phyloP scores from a whole-genome alignment of 2,113 vertebrate genomes.

The Nettapus auritus region DNA sequence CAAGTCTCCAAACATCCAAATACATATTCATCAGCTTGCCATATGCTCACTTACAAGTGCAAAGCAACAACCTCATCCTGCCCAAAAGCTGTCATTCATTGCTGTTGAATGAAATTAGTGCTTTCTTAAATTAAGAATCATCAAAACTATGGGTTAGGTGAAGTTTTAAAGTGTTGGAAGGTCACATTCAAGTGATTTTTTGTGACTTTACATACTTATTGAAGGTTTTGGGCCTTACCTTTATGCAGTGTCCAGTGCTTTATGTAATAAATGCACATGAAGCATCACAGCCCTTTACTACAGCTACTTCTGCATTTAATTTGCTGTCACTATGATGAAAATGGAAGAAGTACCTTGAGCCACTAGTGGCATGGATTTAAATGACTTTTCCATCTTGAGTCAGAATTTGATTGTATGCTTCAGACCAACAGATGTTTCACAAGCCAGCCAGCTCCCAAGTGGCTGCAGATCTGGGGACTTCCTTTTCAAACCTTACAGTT shows the following conservation, averaged over 20 bases:
- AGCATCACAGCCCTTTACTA: not conserved
- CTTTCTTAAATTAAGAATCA: not conserved
- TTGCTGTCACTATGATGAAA: not conserved
- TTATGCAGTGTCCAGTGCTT: accelerated
- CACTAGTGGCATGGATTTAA: not conserved
- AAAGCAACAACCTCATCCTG: not conserved
- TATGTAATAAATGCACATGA: not conserved
- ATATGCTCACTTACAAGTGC: not conserved
- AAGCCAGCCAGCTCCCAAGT: not conserved
- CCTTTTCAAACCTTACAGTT: not conserved
- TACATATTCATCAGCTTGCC: not conserved
- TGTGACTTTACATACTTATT: not conserved
- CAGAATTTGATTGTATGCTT: not conserved
- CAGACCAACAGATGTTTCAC: not conserved
- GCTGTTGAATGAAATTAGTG: not conserved
- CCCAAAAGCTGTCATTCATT: not conserved
- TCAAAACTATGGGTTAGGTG: too few species aligned
- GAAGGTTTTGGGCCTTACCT: not conserved
- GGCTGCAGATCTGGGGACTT: not conserved
- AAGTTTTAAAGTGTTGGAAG: not conserved
- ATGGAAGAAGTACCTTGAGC: not conserved
- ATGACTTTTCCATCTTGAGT: not conserved
- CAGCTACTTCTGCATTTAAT: not conserved
- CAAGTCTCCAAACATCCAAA: not conserved
- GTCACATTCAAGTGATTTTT: not conserved